Evolutionary conservation across 1,140 invertebrate species (phyloP).

Genomic region (Pogonomyrmex californicus): DNA sequence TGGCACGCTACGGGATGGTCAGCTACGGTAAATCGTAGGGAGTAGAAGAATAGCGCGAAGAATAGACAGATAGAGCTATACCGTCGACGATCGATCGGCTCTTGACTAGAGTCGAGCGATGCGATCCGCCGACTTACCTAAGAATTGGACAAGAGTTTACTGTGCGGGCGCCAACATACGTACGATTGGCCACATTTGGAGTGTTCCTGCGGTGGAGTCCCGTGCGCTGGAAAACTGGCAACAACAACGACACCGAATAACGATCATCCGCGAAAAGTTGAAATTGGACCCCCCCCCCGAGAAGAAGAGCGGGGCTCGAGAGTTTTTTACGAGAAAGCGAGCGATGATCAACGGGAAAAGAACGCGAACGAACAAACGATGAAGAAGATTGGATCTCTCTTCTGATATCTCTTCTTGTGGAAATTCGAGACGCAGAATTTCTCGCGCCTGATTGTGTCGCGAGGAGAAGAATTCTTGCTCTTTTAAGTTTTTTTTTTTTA

Average conservation of each 20-base stretch:
- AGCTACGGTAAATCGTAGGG: slow-evolving; percentile 64
- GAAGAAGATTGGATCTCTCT: too few species aligned
- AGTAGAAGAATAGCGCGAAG: slow-evolving; percentile 79
- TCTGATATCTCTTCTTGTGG: too few species aligned
- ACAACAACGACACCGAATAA: not conserved
- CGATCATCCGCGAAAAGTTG: not conserved
- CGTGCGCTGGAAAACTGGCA: slow-evolving; percentile 67
- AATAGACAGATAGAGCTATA: slow-evolving; percentile 83
- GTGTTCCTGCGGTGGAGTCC: slow-evolving; percentile 70
- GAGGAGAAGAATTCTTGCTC: not conserved
- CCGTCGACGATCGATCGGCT: slow-evolving; percentile 75
- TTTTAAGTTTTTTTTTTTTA: too few species aligned
- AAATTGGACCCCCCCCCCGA: not conserved
- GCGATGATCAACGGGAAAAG: too few species aligned
- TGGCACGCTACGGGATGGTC: slow-evolving; percentile 4
- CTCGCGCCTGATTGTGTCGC: too few species aligned
- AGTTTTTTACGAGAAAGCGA: not conserved
- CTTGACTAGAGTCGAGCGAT: slow-evolving; percentile 58
- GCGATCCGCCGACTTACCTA: slow-evolving; percentile 81
- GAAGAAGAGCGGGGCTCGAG: not conserved
- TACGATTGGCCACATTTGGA: slow-evolving; percentile 83
- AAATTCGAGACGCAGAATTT: too few species aligned
- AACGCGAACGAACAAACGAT: not conserved
- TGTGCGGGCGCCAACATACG: slow-evolving; percentile 85
- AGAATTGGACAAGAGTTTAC: slow-evolving; percentile 87